Evolutionary conservation across 2,797 vertebrate species (phyloP).

Genomic region (Gallinago solitaria): DNA sequence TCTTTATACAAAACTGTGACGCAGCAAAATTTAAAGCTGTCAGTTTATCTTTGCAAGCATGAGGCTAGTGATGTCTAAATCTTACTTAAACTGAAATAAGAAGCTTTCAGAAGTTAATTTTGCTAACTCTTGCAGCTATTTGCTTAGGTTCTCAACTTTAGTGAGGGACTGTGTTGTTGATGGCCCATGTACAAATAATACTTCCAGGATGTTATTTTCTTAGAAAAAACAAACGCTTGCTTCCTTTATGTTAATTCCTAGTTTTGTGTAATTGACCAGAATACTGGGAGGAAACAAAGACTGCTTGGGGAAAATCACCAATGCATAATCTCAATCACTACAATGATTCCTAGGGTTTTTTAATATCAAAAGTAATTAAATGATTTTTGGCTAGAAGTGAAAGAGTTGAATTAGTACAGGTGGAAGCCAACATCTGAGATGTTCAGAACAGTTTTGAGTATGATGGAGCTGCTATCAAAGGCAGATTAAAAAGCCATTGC

Average conservation of each 20-base stretch:
- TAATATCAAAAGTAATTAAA: not conserved
- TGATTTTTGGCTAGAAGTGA: not conserved
- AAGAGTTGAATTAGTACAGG: not conserved
- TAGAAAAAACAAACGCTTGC: not conserved
- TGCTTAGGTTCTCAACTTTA: not conserved
- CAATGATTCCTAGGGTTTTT: not conserved
- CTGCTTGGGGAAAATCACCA: not conserved
- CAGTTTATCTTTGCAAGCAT: not conserved
- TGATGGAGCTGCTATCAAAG: not conserved
- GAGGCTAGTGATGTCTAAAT: not conserved
- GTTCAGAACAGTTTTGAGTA: not conserved
- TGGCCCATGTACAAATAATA: not conserved
- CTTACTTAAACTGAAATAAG: constrained; percentile 30
- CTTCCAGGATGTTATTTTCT: not conserved
- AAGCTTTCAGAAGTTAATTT: constrained; percentile 47
- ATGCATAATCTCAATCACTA: not conserved
- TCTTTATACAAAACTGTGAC: no score
- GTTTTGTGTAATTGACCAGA: not conserved
- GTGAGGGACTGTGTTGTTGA: not conserved
- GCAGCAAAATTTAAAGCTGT: no score
- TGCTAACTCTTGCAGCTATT: not conserved
- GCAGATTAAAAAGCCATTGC: not conserved
- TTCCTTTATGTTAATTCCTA: not conserved
- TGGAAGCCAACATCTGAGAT: not conserved
- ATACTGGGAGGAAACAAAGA: not conserved